Evolutionary conservation across 2,797 vertebrate species (phyloP).

Genomic region (Phrynocephalus guinanensis): DNA sequence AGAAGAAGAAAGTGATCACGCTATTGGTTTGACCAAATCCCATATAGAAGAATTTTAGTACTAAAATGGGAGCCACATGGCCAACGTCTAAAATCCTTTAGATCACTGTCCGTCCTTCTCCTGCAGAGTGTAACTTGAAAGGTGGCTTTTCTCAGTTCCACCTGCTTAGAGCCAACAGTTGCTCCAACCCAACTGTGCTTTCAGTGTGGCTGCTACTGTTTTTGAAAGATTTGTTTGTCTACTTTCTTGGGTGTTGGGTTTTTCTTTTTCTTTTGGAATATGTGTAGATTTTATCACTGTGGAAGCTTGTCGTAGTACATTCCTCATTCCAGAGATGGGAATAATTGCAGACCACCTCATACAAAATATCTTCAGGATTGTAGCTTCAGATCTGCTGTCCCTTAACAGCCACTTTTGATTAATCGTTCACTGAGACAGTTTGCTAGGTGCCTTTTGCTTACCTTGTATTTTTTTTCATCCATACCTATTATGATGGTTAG

Average conservation of each 20-base stretch:
- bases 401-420: background rate
- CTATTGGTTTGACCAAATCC: background rate
- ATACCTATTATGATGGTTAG: no score
- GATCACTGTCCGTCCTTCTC: no score
- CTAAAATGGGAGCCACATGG: background rate
- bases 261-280: background rate
- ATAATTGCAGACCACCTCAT: background rate
- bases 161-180: background rate
- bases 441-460: background rate
- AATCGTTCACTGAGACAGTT: background rate
- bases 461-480: no score
- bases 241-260: background rate
- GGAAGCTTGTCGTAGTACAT: background rate
- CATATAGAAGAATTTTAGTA: no score
- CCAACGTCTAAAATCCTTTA: no score
- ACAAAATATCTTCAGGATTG: background rate
- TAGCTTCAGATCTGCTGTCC: background rate
- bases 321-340: background rate
- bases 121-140: no score
- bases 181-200: background rate
- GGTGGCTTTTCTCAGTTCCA: background rate
- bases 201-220: background rate
- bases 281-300: background rate
- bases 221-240: no score
- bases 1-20: background rate